A percentile compares a stretch with the other conserved stretches of the same genome.
Conservation (phyloP, 2,797 vertebrate genomes). For the Cygnus olor region DNA sequence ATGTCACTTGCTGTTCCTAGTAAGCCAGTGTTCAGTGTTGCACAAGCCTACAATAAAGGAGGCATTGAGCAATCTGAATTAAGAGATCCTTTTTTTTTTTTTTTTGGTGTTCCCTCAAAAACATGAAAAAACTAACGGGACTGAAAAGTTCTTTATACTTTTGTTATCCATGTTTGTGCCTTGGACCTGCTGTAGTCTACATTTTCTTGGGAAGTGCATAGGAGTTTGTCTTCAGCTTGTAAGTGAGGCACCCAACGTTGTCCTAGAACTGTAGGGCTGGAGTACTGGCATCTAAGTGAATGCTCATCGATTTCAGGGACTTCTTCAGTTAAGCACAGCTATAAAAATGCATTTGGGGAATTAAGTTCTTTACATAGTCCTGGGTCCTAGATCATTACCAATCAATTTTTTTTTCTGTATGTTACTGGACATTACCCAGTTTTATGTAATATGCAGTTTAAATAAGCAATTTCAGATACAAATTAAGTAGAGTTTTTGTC, state of each 20-base stretch:
- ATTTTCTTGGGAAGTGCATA: background rate
- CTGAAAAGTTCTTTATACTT: constrained; percentile 16
- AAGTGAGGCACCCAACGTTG: background rate
- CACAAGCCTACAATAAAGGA: constrained; percentile 53
- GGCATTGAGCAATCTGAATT: constrained; percentile 40
- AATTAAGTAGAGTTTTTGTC: background rate
- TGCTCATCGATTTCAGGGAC: background rate
- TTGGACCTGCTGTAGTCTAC: background rate
- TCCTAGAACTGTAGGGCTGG: background rate
- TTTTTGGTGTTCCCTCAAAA: constrained; percentile 56
- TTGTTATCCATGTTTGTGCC: background rate
- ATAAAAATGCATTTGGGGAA: background rate
- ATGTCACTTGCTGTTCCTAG: constrained; percentile 11
- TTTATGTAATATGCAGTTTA: background rate
- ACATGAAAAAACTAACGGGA: constrained; percentile 14
- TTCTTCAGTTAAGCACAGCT: constrained; percentile 2
- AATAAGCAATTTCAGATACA: background rate
- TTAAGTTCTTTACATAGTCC: background rate
- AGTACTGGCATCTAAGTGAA: background rate
- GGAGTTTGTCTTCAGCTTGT: background rate
- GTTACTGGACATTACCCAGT: background rate
- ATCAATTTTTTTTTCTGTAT: background rate
- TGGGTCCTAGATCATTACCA: background rate
- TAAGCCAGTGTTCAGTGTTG: constrained; percentile 5
- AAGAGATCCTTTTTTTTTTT: constrained; percentile 23